A percentile compares a stretch with the other conserved stretches of the same genome.
These are phyloP conservation scores for Syngnathus typhle DNA, from an alignment of 2,113 vertebrate genomes.

Conservation along the genomic window DNA sequence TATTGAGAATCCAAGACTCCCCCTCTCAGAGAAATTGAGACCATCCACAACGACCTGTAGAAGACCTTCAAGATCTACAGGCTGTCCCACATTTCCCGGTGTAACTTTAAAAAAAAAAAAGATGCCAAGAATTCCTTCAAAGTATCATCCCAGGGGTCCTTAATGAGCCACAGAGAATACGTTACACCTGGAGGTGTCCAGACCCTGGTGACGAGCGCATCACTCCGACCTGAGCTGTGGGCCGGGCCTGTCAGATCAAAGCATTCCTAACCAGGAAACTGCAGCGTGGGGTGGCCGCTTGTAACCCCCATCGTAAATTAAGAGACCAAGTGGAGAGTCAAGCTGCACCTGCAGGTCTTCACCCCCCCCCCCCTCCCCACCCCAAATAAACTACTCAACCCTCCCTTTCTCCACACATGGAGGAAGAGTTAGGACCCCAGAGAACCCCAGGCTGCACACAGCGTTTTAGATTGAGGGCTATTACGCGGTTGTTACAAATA, in stretches of 20 bases:
- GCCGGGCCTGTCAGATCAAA: conserved; percentile 75
- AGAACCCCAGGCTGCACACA: not conserved
- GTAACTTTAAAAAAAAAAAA: not conserved
- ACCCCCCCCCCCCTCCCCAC: not conserved
- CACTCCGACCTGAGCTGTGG: conserved; percentile 49
- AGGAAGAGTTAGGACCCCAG: conserved; percentile 19
- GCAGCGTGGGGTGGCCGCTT: conserved; percentile 68
- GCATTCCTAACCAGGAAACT: conserved; percentile 75
- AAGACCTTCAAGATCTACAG: not conserved
- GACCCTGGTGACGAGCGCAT: conserved; percentile 8
- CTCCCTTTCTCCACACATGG: conserved; percentile 25
- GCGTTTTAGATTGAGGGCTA: not conserved
- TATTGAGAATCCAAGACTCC: not conserved
- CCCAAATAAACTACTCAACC: no score
- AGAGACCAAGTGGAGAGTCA: conserved; percentile 52
- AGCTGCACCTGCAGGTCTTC: conserved; percentile 75
- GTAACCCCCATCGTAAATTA: conserved; percentile 79
- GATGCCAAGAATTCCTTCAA: conserved; percentile 3
- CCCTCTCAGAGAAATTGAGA: not conserved
- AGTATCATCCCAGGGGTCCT: not conserved
- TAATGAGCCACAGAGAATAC: conserved; percentile 45
- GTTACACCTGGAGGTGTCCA: conserved; percentile 51
- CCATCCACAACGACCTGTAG: not conserved
- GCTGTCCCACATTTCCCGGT: conserved; percentile 1
- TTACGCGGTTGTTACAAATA: not conserved